Evolutionary conservation across 1,140 invertebrate species (phyloP).

Genomic region (Radopholus similis): DNA sequence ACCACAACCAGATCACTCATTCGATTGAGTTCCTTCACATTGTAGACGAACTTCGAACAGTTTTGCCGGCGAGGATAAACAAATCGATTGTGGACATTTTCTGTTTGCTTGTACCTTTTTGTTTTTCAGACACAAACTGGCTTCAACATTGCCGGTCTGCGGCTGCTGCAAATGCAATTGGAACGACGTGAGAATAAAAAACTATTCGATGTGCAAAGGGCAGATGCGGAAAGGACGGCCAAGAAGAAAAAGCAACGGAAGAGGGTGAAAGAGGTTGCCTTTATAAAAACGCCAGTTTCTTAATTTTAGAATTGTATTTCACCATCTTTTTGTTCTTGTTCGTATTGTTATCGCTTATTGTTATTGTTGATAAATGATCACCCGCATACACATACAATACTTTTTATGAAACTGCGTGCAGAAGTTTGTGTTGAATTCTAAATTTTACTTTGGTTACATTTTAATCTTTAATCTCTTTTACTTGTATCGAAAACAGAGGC

Average conservation of each 20-base stretch:
- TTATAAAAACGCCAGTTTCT: no score
- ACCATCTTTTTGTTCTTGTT: no score
- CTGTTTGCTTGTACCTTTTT: neutral
- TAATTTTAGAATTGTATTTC: no score
- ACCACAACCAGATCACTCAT: constrained; percentile 76
- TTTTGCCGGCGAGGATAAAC: constrained; percentile 66
- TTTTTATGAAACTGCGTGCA: no score
- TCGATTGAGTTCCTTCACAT: constrained; percentile 70
- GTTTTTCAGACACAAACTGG: constrained; percentile 74
- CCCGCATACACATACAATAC: no score
- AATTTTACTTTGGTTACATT: no score
- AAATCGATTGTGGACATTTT: constrained; percentile 60
- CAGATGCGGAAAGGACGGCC: constrained; percentile 13
- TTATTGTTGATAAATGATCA: no score
- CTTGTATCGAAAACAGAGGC: no score
- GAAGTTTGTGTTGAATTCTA: no score
- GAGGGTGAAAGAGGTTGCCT: constrained; percentile 37
- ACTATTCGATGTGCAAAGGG: constrained; percentile 74
- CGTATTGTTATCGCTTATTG: no score
- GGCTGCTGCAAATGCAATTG: constrained; percentile 72
- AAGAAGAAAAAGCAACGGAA: constrained; percentile 38
- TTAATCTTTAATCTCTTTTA: no score
- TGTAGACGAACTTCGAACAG: constrained; percentile 69
- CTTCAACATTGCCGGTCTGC: constrained; percentile 79
- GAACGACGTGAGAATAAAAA: constrained; percentile 76